Evolutionary conservation across 2,888 invertebrate species (phyloP).

Genomic region (Nyleta sp.): DNA sequence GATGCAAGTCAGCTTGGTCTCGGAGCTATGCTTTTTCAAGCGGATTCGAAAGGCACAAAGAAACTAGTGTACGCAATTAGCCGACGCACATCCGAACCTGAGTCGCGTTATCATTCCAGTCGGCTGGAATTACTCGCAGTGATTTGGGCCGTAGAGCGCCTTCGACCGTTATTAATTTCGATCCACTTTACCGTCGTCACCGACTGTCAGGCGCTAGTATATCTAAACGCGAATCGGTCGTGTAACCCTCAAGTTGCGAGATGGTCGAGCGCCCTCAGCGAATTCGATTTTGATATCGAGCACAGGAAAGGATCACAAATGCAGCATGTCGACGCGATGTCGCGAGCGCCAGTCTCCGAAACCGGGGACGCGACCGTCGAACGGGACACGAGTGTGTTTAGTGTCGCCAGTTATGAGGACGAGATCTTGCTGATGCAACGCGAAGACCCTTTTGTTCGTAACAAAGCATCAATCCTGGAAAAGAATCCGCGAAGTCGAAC

Average conservation of each 20-base stretch:
- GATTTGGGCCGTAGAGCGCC: conserved; percentile 16
- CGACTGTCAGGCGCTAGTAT: conserved; percentile 3
- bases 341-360: conserved; percentile 26
- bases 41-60: background rate
- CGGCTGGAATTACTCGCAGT: conserved; percentile 6
- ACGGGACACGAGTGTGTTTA: background rate
- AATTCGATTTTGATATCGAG: conserved; percentile 4
- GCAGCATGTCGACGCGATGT: conserved; percentile 44
- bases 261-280: conserved; percentile 10
- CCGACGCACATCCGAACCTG: background rate
- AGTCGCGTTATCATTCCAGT: background rate
- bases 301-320: conserved; percentile 5
- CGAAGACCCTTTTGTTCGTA: conserved; percentile 13
- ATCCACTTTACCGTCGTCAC: conserved; percentile 1
- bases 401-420: conserved; percentile 4
- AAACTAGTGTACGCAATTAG: conserved; percentile 6
- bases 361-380: background rate
- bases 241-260: conserved; percentile 7
- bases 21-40: conserved; percentile 2
- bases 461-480: conserved; percentile 11
- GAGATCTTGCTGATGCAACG: conserved; percentile 34
- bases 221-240: background rate
- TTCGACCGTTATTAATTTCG: background rate
- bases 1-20: background rate
- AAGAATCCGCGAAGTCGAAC: background rate